Evolutionary conservation across 2,888 invertebrate species (phyloP), one percentile per base, ranked within the genome.

Genomic region (Troglohyphantes excavatus): DNA sequence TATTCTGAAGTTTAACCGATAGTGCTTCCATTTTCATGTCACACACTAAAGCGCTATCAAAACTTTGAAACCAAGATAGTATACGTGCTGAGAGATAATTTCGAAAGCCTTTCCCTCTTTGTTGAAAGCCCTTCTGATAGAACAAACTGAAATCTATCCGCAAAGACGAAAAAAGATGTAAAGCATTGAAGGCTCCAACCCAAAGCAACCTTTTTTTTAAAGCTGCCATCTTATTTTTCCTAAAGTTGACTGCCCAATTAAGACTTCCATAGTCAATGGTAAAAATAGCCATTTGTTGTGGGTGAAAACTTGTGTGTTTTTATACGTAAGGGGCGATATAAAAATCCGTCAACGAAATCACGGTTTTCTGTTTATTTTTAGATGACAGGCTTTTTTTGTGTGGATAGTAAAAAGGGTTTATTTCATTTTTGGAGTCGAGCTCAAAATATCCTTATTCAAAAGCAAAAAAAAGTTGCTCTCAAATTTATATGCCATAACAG

Each of bases 271-370:
- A 67, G 26, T 23, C 53, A 11, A 9, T 29, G 46, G 59, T 82
- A 82, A 82, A 82, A 82, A 82, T 82, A 82, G 70, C 21, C 82
- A 26, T 72, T 82, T 70, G 70, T 33, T 26, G 33, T 39, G 43
- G 63, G 17, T 53, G 53, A 53, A 53, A 13, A 17, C n/a, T n/a
- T 33, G 29, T n/a, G 21, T 33, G 33, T 26, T 27, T 65, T 72
- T 78, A 65, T 78, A 61, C n/a, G 23, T 2, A 43, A 1, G n/a
- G 13, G 33, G 39, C 23, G 65, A 65, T 43, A 23, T 17, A 21
- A n/a, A n/a, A 33, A 9, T 43, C 29, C 29, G 53, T 82, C 82
- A 61, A 82, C 70, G 59, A 72, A 67, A 59, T 82, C 53, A 39
- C 19, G 27, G 59, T 53, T 53, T 53, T 19, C 29, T 59, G 82